phyloP scores from a whole-genome alignment of 1,140 invertebrate species.

The Leptinotarsa texana region DNA sequence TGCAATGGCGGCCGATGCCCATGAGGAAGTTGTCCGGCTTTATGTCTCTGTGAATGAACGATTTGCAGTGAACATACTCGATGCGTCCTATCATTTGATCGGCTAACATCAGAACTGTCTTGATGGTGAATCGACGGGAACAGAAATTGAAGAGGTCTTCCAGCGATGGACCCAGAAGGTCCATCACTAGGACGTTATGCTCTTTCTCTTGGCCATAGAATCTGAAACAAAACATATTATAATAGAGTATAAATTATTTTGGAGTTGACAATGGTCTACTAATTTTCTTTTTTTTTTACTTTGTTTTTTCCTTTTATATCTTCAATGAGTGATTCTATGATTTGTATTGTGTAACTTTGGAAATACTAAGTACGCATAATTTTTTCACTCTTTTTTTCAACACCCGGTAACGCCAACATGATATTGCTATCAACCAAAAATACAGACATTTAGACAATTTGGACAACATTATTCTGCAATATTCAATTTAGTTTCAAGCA shows the following conservation, averaged over 20 bases:
- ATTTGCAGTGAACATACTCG: constrained; percentile 88
- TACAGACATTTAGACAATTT: too few species aligned
- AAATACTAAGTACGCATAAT: too few species aligned
- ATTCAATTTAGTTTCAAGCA: too few species aligned
- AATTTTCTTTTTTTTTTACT: neutral
- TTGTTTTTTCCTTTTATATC: too few species aligned
- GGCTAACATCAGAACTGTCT: constrained; percentile 91
- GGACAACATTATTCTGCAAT: too few species aligned
- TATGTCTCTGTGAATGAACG: constrained; percentile 90
- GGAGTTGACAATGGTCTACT: neutral
- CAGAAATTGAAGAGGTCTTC: constrained; percentile 95
- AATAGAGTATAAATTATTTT: neutral
- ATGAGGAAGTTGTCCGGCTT: constrained; percentile 96
- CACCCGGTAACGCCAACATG: too few species aligned
- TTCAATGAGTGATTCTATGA: too few species aligned
- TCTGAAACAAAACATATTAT: constrained; percentile 43
- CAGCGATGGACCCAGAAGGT: constrained; percentile 85
- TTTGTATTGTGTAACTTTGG: too few species aligned
- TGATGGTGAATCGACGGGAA: constrained; percentile 86
- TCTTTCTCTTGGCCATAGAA: constrained; percentile 79
- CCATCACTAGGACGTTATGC: constrained; percentile 92
- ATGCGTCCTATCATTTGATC: constrained; percentile 86
- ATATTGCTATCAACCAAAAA: too few species aligned
- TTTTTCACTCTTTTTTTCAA: too few species aligned
- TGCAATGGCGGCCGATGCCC: constrained; percentile 89